These are phyloP conservation scores for Acanthosoma haemorrhoidale DNA, from an alignment of 2,888 invertebrate species.

Conservation along the genomic window DNA sequence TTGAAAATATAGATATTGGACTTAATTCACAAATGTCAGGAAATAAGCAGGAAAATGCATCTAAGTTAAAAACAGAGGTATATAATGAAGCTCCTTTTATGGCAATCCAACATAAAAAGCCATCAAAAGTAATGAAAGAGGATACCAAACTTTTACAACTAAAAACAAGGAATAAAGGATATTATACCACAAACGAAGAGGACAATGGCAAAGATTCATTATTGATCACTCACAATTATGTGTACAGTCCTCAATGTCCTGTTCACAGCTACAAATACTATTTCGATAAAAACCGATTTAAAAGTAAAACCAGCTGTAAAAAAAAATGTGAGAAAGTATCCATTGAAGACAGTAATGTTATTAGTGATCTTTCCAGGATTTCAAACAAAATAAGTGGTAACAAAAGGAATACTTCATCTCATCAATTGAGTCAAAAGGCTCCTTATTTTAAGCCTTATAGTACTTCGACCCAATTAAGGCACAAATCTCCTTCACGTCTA, in stretches of 20 bases:
- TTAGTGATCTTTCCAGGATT: background rate
- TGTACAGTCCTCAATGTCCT: background rate
- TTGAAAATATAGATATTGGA: too few species aligned
- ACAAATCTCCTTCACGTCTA: background rate
- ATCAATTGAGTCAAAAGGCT: background rate
- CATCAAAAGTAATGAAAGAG: background rate
- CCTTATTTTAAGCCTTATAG: background rate
- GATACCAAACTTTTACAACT: background rate
- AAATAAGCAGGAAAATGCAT: background rate
- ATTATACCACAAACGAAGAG: background rate
- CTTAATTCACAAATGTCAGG: background rate
- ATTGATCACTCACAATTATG: background rate
- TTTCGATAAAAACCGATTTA: background rate
- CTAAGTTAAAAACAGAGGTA: background rate
- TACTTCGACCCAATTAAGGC: background rate
- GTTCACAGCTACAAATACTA: background rate
- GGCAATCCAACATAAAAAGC: background rate
- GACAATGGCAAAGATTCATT: background rate
- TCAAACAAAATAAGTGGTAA: background rate
- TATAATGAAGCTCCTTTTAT: conserved; percentile 1
- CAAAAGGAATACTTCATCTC: background rate
- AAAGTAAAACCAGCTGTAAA: background rate
- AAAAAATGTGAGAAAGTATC: too few species aligned
- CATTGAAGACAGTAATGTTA: too few species aligned
- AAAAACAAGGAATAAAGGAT: background rate